Base-by-base conservation (phyloP, 2,113 vertebrate species). In the Gnathonemus longibarbis region DNA sequence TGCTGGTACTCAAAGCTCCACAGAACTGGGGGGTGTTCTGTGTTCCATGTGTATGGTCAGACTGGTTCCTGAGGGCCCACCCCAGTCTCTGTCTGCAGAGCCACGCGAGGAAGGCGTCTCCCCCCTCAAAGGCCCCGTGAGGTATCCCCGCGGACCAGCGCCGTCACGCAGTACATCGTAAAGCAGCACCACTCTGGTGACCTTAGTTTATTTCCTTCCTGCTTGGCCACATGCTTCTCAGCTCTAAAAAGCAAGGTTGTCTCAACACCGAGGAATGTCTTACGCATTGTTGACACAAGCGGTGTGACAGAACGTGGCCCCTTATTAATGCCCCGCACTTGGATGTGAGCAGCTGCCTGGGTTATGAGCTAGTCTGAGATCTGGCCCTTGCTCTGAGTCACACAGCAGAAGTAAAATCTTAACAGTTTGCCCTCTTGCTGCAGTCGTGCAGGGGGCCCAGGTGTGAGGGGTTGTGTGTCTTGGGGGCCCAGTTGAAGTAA, bases 251-350 rank as follows among this genome's bases (percentile, higher is more conserved):
- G n/a, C 58, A 77, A 27, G 31, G 46, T 74, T 74, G 39, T 89
- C n/a, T 89, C 45, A 89, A 21, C n/a, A 89, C 17, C 0, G 24
- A 52, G 19, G 62, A 89, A 89, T 89, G 88, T 89, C 66, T 77
- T 48, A 7, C 42, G 49, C 70, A 50, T 46, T 45, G 45, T 88
- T 70, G 19, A 77, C 27, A 48, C 10, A 10, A 74, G 66, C 62
- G 27, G 45, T 89, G 88, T 89, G 88, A 77, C 45, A 31, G 27
- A 89, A 89, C 70, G 66, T 15, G 39, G 62, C 48, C 45, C 6
- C n/a, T 17, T 89, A 35, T 80, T 89, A 48, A 7, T 46, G 13
- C 88, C 15, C 88, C 17, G 19, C 58, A 77, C 70, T 49, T 49
- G 39, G n/a, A 49, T 77, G 62, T 89, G 45, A 89, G 27, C 66